Conservation (phyloP, 2,113 vertebrate species). For the Dipodomys stephensi region DNA sequence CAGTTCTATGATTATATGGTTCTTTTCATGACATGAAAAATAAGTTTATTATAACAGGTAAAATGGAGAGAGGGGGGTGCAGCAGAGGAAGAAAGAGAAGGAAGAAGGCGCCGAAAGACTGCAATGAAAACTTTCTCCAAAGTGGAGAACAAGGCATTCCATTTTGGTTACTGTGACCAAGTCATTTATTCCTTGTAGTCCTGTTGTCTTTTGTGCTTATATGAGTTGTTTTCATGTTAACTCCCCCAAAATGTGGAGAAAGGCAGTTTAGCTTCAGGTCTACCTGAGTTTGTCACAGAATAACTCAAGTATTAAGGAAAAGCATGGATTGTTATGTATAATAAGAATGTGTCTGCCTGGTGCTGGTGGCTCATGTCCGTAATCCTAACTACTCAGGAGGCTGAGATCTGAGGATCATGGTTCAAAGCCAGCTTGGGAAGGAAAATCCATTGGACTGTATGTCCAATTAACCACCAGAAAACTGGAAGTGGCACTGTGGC, state of each 20-base stretch:
- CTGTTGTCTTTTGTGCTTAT: slow-evolving; percentile 30
- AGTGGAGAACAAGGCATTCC: not conserved
- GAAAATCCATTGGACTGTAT: too few species aligned
- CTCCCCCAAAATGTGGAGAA: slow-evolving; percentile 53
- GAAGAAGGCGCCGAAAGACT: not conserved
- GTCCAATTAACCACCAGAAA: too few species aligned
- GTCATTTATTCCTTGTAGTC: not conserved
- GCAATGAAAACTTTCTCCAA: slow-evolving; percentile 18
- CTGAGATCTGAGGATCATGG: too few species aligned
- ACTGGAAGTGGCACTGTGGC: too few species aligned
- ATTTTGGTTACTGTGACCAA: not conserved
- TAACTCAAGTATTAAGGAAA: slow-evolving; percentile 34
- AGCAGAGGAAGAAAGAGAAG: not conserved
- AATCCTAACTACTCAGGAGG: too few species aligned
- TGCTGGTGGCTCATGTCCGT: too few species aligned
- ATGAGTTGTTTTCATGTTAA: slow-evolving; percentile 16
- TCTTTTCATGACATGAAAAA: slow-evolving; percentile 43
- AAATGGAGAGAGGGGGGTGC: not conserved
- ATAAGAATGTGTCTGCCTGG: not conserved
- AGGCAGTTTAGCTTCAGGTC: slow-evolving; percentile 39
- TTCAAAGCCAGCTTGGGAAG: too few species aligned
- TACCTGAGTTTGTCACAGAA: slow-evolving; percentile 32
- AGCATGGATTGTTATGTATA: not conserved
- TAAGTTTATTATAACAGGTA: slow-evolving; percentile 25
- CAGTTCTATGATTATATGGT: not conserved